phyloP scores from a whole-genome alignment of 2,113 vertebrate species.

The Trinectes maculatus region DNA sequence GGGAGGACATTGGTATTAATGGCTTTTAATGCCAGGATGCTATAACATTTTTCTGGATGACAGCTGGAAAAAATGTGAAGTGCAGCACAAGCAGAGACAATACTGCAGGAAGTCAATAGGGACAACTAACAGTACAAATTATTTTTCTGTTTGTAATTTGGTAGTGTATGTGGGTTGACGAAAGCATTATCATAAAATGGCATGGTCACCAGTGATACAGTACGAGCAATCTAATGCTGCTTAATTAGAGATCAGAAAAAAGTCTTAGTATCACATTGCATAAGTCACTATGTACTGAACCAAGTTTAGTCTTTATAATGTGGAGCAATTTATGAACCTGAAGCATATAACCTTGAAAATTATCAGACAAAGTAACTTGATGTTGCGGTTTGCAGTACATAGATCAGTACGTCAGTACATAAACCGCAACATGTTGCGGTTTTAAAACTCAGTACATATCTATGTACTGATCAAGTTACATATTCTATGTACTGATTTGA shows the following conservation, averaged over 20 bases:
- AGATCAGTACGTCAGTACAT: no score
- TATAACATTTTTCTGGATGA: conserved; percentile 19
- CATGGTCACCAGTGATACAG: neutral
- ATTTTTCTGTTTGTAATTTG: conserved; percentile 15
- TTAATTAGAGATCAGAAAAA: no score
- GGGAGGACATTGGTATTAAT: neutral
- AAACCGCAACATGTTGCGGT: no score
- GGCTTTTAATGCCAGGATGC: conserved; percentile 37
- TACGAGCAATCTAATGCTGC: neutral
- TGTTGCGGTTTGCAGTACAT: neutral
- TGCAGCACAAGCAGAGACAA: conserved; percentile 47
- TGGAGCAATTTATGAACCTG: neutral
- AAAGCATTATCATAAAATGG: neutral
- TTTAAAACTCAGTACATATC: no score
- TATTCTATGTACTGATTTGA: no score
- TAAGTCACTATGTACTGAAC: neutral
- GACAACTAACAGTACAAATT: conserved; percentile 9
- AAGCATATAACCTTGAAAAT: neutral
- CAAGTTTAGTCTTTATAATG: neutral
- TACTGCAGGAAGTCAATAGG: conserved; percentile 49
- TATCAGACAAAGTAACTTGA: neutral
- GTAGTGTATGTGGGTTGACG: neutral
- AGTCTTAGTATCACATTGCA: no score
- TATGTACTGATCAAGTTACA: no score
- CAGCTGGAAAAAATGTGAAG: conserved; percentile 46